Conservation (phyloP, 1,140 invertebrate species). For the Macrobrachium rosenbergii region DNA sequence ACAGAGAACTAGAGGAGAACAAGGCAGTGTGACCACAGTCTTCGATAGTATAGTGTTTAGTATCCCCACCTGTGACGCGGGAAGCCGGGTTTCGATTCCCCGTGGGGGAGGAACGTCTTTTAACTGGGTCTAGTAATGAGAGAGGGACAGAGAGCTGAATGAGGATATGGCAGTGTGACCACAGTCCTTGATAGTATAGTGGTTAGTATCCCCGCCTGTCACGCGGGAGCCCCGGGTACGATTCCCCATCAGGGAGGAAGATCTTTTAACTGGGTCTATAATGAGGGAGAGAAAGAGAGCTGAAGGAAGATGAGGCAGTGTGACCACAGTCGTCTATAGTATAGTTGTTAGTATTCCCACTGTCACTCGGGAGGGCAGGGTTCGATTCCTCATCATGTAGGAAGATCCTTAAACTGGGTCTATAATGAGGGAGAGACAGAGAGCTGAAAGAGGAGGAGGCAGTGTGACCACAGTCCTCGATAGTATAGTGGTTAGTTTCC, state of each 20-base stretch:
- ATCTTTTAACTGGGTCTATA: too few relatives aligned
- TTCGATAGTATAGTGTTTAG: constrained; percentile 14
- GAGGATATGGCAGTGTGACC: not conserved
- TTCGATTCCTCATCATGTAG: too few relatives aligned
- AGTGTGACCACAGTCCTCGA: not conserved
- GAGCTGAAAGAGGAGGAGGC: too few relatives aligned
- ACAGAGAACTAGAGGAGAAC: not conserved
- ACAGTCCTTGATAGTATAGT: not conserved
- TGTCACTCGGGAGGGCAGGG: too few relatives aligned
- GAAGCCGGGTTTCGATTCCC: not conserved
- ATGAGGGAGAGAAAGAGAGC: too few relatives aligned
- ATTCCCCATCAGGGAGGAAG: too few relatives aligned
- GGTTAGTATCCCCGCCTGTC: too few relatives aligned
- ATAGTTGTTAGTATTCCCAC: too few relatives aligned
- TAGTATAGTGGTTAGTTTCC: constrained; percentile 9
- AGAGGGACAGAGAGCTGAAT: not conserved
- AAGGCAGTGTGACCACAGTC: not conserved
- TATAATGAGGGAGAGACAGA: too few relatives aligned
- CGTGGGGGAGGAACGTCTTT: not conserved
- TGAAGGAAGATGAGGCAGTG: too few relatives aligned
- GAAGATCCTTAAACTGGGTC: too few relatives aligned
- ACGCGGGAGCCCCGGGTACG: not conserved
- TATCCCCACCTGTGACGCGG: constrained; percentile 9
- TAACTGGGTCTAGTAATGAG: not conserved
- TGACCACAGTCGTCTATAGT: too few relatives aligned